Conservation (phyloP, 2,113 vertebrate species). For the Motacilla tschutschensis region DNA sequence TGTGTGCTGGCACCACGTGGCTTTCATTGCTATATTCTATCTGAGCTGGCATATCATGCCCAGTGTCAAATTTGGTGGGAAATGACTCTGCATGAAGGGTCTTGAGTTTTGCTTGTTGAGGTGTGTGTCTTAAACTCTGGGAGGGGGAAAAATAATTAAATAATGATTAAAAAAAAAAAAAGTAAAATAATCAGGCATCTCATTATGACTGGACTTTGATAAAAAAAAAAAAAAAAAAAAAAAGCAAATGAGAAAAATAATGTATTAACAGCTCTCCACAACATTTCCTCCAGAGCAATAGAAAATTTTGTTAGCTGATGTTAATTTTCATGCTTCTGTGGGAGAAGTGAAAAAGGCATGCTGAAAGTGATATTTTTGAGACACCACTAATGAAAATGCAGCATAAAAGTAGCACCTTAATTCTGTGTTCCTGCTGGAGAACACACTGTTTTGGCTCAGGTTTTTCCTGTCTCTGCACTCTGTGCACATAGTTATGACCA, state of each 20-base stretch:
- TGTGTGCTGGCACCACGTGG: neutral
- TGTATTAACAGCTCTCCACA: neutral
- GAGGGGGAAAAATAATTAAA: neutral
- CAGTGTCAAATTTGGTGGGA: neutral
- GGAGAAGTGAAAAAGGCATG: slow-evolving; percentile 59
- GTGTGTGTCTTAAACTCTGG: neutral
- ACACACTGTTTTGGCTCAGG: neutral
- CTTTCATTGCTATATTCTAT: neutral
- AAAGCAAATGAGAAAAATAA: neutral
- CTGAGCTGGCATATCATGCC: neutral
- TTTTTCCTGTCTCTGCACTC: neutral
- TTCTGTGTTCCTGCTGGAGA: slow-evolving; percentile 7
- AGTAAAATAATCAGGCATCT: neutral
- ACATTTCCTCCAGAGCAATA: slow-evolving; percentile 41
- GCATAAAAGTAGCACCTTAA: slow-evolving; percentile 48
- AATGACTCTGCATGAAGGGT: neutral
- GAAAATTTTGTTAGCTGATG: slow-evolving; percentile 36
- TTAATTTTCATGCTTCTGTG: slow-evolving; percentile 56
- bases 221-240: neutral
- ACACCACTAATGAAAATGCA: slow-evolving; percentile 53
- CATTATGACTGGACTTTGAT: neutral
- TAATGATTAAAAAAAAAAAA: neutral
- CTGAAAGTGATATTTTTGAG: slow-evolving; percentile 58
- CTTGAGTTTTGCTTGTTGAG: neutral
- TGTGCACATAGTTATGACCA: neutral